Percentiles rank a stretch among this genome's conserved stretches.
Evolutionary conservation across 2,797 vertebrate genomes (phyloP).

Genomic region (Dendrocincla fuliginosa): DNA sequence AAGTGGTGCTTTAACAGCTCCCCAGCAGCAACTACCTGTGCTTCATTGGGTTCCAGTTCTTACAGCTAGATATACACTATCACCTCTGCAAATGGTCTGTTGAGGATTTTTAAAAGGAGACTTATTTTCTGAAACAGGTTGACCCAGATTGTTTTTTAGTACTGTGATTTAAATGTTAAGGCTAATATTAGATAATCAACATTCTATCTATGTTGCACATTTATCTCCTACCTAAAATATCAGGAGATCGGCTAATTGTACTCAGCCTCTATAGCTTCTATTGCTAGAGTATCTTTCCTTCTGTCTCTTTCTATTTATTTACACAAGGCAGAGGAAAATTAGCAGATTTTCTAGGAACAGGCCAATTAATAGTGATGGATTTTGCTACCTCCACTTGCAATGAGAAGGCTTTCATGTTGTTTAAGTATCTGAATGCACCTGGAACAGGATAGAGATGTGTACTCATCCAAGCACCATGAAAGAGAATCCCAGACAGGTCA

Average conservation of each 20-base stretch:
- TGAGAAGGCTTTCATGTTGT: background rate
- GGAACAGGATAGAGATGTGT: background rate
- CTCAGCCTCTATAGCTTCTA: background rate
- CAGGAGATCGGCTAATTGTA: background rate
- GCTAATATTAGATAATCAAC: background rate
- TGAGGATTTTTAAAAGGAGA: background rate
- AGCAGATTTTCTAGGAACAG: background rate
- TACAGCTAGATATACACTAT: background rate
- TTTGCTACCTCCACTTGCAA: background rate
- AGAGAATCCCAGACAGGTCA: background rate
- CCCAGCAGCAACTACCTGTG: background rate
- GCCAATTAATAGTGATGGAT: background rate
- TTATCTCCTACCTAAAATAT: constrained; percentile 29
- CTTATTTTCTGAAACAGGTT: background rate
- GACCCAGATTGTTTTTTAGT: background rate
- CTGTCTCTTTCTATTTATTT: background rate
- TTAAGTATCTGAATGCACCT: background rate
- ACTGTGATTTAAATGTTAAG: constrained; percentile 27
- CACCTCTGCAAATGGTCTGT: background rate
- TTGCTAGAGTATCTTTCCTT: background rate
- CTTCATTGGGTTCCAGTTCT: background rate
- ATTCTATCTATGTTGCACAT: background rate
- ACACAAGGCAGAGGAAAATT: background rate
- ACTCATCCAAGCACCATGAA: background rate
- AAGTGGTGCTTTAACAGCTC: background rate